phyloP scores from a whole-genome alignment of 2,113 vertebrate genomes.

The Antechinus flavipes region DNA sequence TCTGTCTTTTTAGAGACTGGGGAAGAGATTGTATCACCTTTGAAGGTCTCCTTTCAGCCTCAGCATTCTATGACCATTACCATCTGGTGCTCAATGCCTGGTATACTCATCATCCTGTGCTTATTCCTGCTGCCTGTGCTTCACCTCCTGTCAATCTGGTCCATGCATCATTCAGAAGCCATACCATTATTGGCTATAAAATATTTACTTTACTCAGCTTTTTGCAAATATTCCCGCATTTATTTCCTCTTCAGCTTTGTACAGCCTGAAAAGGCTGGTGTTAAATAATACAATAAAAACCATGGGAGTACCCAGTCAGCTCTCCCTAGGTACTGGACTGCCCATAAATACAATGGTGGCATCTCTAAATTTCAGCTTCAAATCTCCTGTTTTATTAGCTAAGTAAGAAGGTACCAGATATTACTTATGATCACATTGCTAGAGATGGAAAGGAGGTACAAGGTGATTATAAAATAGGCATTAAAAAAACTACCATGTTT shows the following conservation, averaged over 20 bases:
- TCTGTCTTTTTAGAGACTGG: background rate
- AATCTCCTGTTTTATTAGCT: background rate
- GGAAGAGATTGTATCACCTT: fast-evolving
- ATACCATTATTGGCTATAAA: slow-evolving; percentile 74
- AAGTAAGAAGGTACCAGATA: background rate
- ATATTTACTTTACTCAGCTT: slow-evolving; percentile 82
- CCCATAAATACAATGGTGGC: background rate
- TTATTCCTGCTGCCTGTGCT: slow-evolving; percentile 59
- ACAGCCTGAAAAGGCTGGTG: slow-evolving; percentile 65
- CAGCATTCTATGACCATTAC: background rate
- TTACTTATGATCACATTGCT: too few relatives aligned
- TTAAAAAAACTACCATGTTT: background rate
- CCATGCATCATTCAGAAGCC: slow-evolving; percentile 43
- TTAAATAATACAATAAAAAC: slow-evolving; percentile 72
- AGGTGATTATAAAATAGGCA: fast-evolving
- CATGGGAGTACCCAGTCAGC: slow-evolving; percentile 17
- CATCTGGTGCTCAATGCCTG: background rate
- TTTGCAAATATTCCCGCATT: slow-evolving; percentile 76
- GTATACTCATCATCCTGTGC: background rate
- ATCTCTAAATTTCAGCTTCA: background rate
- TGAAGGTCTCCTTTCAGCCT: fast-evolving
- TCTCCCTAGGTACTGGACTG: slow-evolving; percentile 17
- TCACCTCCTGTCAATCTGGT: slow-evolving; percentile 64
- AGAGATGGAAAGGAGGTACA: fast-evolving
- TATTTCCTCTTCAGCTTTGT: slow-evolving; percentile 53